Base-by-base conservation (phyloP, 1,140 invertebrate species). In the Drosophila saltans region DNA sequence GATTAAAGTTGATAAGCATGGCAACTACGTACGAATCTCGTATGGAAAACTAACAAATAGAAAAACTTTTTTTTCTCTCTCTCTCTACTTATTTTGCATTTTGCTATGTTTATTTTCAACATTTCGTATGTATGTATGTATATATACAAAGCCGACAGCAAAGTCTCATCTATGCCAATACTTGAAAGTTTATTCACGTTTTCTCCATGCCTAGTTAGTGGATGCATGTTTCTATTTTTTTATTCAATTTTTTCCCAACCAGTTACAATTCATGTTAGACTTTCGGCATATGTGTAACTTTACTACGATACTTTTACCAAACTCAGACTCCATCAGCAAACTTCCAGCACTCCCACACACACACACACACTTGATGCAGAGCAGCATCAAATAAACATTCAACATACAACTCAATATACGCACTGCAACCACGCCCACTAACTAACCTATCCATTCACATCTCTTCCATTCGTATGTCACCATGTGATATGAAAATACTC, bases 371-470 rank as follows among this genome's bases (percentile, higher is more conserved):
- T 9, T 7, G 45, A 26, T 48, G 16, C 21, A 26, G 45, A 21
- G 73, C 75, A 76, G 73, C 75, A 76, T 75, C 73, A 68, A 75
- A 75, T 75, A 75, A 75, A 77, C 75, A 78, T 64, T 43, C 55
- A 16, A 16, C 16, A 56, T 64, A 76, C 74, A 69, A 77, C 74
- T 77, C 74, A 77, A 77, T 77, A 77, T 69, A 76, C 74, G 73
- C 58, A 76, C 66, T 72, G 67, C 33, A 75, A 40, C 61, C 39
- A 48, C 36, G 40, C 52, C 24, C 40, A 36, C 33, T 36, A 36
- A 36, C 33, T 7, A 36, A 6, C 3, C 33, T 0, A 30, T 30
- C 2, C 16, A 16, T 16, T 16, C 16, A 16, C 16, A 16, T 16
- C 28, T 30, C 28, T 30, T 30, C 28, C 28, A 30, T 30, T 30